Base-by-base conservation (phyloP, 2,888 invertebrate species). In the Leptopterna dolabrata region DNA sequence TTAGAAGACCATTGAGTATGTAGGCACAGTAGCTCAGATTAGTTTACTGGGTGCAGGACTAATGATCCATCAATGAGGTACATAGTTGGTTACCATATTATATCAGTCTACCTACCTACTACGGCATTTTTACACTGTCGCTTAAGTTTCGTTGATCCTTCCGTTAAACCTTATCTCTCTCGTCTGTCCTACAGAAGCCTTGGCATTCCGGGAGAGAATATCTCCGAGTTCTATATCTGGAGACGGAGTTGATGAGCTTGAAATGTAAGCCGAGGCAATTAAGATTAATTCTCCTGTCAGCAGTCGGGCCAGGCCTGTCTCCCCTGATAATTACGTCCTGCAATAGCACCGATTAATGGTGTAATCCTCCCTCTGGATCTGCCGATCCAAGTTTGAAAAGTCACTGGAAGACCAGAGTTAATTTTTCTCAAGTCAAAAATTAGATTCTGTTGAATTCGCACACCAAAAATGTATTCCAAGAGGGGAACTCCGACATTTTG, bases 231-330 rank as follows among this genome's bases (percentile, higher is more conserved):
- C 63, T 63, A 63, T 63, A 63, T 63, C 63, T 63, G 27, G 63
- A 63, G 63, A 27, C 63, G 19, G 63, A 63, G 63, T 63, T 63
- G 63, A 63, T 63, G 73, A 16, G 41, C 73, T 36, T 36, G 73
- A 73, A 36, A 73, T 73, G 73, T 73, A 36, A 73, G 73, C 73
- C n/a, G n/a, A 73, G 73, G 36, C 73, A 73, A 73, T 73, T 73
- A 73, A 73, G 73, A 73, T 73, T 73, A 73, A 73, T 73, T 41
- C 73, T 19, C 36, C 41, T 36, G 73, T 73, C 73, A 36, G 71
- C 71, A 71, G 71, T 71, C 27, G 19, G 29, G 36, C 24, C 19
- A 6, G 24, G 24, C 11, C 13, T 27, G 19, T 30, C 16, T 16
- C 29, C 16, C 41, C 73, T 73, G 36, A 73, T 73, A 36, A 73